Evolutionary conservation across 1,140 invertebrate genomes (phyloP), one percentile per base, ranked within the genome.

Genomic region (Drosophila pectinifera): DNA sequence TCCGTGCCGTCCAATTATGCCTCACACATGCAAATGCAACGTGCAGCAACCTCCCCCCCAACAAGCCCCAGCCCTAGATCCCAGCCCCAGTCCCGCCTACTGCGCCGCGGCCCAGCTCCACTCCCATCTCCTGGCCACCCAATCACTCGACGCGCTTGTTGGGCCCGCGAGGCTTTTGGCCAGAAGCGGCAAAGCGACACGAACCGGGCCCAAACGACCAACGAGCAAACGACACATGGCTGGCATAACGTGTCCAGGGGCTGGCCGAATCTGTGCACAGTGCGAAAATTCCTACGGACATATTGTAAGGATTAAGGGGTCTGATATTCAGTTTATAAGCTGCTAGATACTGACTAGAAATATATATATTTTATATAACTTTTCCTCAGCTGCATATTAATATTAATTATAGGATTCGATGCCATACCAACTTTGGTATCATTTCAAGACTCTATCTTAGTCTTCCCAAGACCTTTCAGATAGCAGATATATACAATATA

Each of bases 21-120:
- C 84, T 48, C 80, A 82, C 83, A 89, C 84, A 88, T 89, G 84
- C 72, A 88, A 84, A 88, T 89, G 83, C 83, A 88, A 83, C 80
- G 79, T 89, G 80, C 78, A 61, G 80, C 78, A 65, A 34, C 65
- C 28, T 31, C 28, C 8, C 28, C 28, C n/a, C n/a, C 24, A 22
- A 26, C 26, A 31, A 31, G 28, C 11, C 48, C 16, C 49, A 36
- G 31, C 2, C 28, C 31, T 36, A 34, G 28, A 34, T 34, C 46
- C 45, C 24, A 28, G n/a, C 20, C 46, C 45, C 24, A 28, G n/a
- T 5, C 24, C 24, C 45, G 45, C 46, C 26, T 6, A 13, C 16
- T 18, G 18, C 42, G 1, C 10, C 41, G 31, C 22, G 18, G 11
- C 22, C n/a, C 16, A n/a, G 8, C 26, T 18, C 48, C n/a, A 34